These are phyloP conservation scores for Galerucella calmariensis DNA, from an alignment of 2,888 invertebrate genomes.

Conservation along the genomic window DNA sequence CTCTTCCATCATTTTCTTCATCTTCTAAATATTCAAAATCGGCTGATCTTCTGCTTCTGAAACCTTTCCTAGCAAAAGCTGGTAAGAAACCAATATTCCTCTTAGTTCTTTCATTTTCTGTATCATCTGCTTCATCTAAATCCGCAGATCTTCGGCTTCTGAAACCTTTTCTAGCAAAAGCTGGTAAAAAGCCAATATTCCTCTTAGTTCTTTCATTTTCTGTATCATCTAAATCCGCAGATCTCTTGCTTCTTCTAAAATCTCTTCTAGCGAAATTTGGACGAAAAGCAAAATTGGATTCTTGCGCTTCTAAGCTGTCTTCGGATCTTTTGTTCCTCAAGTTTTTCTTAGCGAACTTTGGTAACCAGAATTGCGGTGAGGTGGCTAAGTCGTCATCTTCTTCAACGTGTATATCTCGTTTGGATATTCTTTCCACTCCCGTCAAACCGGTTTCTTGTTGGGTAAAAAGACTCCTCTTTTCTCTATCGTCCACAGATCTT, in stretches of 20 bases:
- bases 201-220: conserved; percentile 24
- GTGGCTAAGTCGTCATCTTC: conserved; percentile 35
- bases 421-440: conserved; percentile 43
- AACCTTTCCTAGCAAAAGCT: conserved; percentile 34
- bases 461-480: conserved; percentile 33
- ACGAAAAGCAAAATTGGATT: conserved; percentile 29
- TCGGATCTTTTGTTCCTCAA: conserved; percentile 32
- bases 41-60: conserved; percentile 32
- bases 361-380: conserved; percentile 31
- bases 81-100: conserved; percentile 39
- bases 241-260: conserved; percentile 32
- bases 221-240: conserved; percentile 11
- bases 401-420: conserved; percentile 30
- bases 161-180: conserved; percentile 38
- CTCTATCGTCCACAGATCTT: conserved; percentile 22
- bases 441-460: conserved; percentile 28
- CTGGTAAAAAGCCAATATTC: conserved; percentile 41
- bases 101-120: conserved; percentile 16
- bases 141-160: conserved; percentile 31
- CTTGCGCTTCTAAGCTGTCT: conserved; percentile 22
- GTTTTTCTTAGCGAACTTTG: conserved; percentile 31
- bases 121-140: conserved; percentile 15
- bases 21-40: conserved; percentile 13
- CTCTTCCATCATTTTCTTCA: conserved; percentile 2
- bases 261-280: conserved; percentile 35